Conservation (phyloP, 1,140 invertebrate genomes). For the Physella acuta region DNA sequence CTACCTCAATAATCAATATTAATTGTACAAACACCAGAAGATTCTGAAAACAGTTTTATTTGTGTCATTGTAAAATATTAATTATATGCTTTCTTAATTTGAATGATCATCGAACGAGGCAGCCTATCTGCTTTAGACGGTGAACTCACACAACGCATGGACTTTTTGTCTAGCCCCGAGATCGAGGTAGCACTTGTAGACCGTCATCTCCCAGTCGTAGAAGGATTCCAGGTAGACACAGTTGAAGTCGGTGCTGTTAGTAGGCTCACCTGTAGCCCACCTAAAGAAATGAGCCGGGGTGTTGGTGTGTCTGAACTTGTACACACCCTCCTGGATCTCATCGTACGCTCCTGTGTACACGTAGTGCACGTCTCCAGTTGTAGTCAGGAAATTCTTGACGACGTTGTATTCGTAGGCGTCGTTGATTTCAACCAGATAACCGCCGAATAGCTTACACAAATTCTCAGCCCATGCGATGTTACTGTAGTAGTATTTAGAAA, state of each 20-base stretch:
- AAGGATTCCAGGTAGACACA: not conserved
- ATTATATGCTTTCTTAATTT: too few species aligned
- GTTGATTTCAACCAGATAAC: not conserved
- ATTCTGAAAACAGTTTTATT: too few species aligned
- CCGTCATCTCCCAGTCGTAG: not conserved
- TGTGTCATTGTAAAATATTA: too few species aligned
- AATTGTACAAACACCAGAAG: too few species aligned
- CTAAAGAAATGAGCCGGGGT: not conserved
- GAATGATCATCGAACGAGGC: too few species aligned
- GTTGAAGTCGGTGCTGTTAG: not conserved
- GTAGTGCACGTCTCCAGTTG: not conserved
- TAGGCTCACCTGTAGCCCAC: not conserved
- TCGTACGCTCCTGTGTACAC: not conserved
- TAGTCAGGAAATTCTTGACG: not conserved
- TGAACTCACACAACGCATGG: too few species aligned
- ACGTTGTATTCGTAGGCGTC: not conserved
- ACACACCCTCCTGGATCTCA: not conserved
- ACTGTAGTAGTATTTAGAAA: not conserved
- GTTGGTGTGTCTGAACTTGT: not conserved
- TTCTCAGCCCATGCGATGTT: not conserved
- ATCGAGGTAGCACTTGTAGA: not conserved
- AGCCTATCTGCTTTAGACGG: too few species aligned
- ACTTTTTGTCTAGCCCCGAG: too few species aligned
- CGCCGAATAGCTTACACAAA: not conserved
- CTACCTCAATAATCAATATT: too few species aligned